Evolutionary conservation across 2,888 invertebrate genomes (phyloP), one percentile per base, ranked within the genome.

Genomic region (Catocala fraxini): DNA sequence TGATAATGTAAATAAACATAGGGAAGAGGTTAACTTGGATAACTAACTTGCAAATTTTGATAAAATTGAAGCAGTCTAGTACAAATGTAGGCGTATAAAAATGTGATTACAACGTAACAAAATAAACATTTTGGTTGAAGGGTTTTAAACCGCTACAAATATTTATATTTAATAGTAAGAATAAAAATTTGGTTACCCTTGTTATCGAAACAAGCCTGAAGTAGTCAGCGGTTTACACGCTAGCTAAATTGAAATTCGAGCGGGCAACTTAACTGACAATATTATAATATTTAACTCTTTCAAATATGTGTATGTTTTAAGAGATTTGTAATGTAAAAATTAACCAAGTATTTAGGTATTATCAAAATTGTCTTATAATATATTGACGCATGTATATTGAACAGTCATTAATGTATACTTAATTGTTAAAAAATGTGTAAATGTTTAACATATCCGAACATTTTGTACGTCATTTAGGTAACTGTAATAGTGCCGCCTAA

Each of bases 381-480:
- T 39, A 42, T 45, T 7, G 15, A 47, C 7, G 25, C 15, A 47
- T 47, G 25, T 47, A 45, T 12, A 45, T 46, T 46, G 45, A 46
- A 47, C 47, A 47, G 47, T 47, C 10, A 47, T 47, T 13, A 46
- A 43, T 1, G 46, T 47, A 47, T 33, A 47, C 25, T 47, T 25
- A 15, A 47, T 47, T 7, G 46, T 43, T 70, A 7, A 54, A 48
- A 59, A 53, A 0, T 11, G 10, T 73, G 70, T 68, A 64, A 58
- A 73, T 68, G 61, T 45, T 56, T 39, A 69, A 59, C 48, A 64
- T 64, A 73, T 65, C 58, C 54, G n/a, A 61, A 71, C 5, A 59
- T 69, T 68, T 71, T 69, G 46, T 71, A 73, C 70, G 64, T 68
- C 60, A 56, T 46, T 63, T 57, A 68, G 33, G 41, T 48, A 57